phyloP scores from a whole-genome alignment of 2,113 vertebrate genomes.

The Thomomys bottae region DNA sequence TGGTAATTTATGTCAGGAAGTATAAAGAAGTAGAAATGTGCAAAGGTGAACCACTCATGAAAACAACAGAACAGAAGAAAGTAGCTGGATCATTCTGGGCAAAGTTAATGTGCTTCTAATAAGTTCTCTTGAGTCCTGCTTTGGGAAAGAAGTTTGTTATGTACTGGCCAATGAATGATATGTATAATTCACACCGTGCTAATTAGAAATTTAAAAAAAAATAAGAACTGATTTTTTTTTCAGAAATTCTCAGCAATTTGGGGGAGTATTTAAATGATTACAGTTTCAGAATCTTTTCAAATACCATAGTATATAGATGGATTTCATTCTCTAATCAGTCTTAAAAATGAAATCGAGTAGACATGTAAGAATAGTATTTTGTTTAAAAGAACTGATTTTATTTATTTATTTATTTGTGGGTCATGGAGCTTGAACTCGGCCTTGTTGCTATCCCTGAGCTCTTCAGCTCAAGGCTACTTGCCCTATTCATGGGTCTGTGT shows the following conservation, averaged over 20 bases:
- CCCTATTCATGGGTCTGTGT: too few relatives aligned
- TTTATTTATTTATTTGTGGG: too few relatives aligned
- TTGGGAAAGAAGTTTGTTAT: constrained; percentile 19
- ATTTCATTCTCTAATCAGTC: neutral
- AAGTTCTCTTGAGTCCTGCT: neutral
- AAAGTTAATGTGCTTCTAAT: neutral
- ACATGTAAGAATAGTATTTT: neutral
- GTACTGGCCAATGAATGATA: neutral
- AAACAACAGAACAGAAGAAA: constrained; percentile 34
- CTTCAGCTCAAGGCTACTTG: too few relatives aligned
- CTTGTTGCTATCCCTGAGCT: too few relatives aligned
- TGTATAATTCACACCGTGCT: constrained; percentile 30
- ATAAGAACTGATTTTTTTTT: neutral
- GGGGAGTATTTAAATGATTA: constrained; percentile 4
- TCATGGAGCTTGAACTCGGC: too few relatives aligned
- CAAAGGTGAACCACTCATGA: neutral
- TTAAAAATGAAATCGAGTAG: neutral
- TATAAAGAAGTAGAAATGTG: constrained; percentile 30
- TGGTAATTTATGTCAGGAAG: neutral
- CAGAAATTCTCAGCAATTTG: constrained; percentile 17
- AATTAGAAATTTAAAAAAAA: neutral
- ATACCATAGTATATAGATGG: neutral
- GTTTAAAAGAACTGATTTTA: constrained; percentile 17
- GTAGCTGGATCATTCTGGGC: neutral
- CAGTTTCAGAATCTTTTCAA: neutral